Conservation (phyloP, 2,797 vertebrate genomes). For the Rhabdophis nuchalis region DNA sequence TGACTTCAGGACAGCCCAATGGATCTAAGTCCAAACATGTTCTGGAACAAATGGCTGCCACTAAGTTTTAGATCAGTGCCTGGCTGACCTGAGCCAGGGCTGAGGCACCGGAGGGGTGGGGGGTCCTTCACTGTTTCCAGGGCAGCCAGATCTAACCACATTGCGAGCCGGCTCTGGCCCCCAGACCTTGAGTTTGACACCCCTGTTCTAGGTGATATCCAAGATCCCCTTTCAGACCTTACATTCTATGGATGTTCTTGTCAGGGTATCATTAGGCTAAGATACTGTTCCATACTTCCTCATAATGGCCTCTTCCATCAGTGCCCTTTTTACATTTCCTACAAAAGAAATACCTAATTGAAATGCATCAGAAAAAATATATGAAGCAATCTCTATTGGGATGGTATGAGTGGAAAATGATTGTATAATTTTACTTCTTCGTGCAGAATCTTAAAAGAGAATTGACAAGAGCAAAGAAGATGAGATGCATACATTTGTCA, state of each 20-base stretch:
- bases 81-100: neutral
- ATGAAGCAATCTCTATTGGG: neutral
- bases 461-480: neutral
- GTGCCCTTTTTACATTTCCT: neutral
- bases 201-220: neutral
- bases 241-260: neutral
- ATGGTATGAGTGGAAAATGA: neutral
- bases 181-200: no score
- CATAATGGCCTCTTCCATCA: neutral
- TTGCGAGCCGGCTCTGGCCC: fast-evolving
- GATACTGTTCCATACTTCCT: neutral
- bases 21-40: no score
- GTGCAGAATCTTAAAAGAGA: conserved; percentile 23
- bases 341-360: neutral
- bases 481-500: neutral
- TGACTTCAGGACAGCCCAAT: no score
- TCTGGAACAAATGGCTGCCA: no score
- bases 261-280: neutral
- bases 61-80: no score
- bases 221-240: neutral
- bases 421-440: conserved; percentile 10
- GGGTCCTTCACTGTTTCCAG: no score
- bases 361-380: neutral
- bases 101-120: no score
- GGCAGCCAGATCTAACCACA: no score